Evolutionary conservation across 2,888 invertebrate genomes (phyloP).

Genomic region (Monopis laevigella): DNA sequence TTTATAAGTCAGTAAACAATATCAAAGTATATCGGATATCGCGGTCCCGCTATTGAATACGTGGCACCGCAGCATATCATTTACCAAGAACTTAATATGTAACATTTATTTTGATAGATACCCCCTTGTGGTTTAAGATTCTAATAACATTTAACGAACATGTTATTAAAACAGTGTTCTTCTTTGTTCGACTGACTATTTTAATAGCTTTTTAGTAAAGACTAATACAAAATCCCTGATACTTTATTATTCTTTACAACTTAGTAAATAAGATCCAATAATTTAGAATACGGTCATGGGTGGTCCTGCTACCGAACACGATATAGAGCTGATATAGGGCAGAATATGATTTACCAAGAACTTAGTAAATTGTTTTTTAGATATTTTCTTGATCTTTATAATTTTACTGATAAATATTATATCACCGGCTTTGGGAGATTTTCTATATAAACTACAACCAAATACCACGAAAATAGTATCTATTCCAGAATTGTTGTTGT

Average conservation of each 20-base stretch:
- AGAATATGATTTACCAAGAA: constrained; percentile 32
- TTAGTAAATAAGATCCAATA: constrained; percentile 6
- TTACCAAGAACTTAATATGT: constrained; percentile 18
- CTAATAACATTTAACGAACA: no score
- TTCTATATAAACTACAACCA: no score
- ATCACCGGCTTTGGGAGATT: no score
- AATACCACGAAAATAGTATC: no score
- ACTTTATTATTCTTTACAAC: constrained; percentile 4
- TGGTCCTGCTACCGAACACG: not conserved
- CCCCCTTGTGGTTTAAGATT: constrained; percentile 6
- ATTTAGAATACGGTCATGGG: constrained; percentile 37
- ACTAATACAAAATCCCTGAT: no score
- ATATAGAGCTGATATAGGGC: constrained; percentile 38
- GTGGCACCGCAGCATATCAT: constrained; percentile 41
- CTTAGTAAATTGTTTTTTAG: no score
- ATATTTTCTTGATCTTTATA: no score
- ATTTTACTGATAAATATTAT: no score
- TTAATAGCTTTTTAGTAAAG: no score
- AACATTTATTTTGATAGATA: constrained; percentile 5
- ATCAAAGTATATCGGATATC: constrained; percentile 30
- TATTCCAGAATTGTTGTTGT: no score
- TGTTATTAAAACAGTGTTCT: no score
- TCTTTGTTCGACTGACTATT: no score
- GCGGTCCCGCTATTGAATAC: not conserved
- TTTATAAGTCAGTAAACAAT: constrained; percentile 7